Conservation (phyloP, 30 jellyfish, hydroid and myxozoan genomes). For the Rhopilema esculentum region DNA sequence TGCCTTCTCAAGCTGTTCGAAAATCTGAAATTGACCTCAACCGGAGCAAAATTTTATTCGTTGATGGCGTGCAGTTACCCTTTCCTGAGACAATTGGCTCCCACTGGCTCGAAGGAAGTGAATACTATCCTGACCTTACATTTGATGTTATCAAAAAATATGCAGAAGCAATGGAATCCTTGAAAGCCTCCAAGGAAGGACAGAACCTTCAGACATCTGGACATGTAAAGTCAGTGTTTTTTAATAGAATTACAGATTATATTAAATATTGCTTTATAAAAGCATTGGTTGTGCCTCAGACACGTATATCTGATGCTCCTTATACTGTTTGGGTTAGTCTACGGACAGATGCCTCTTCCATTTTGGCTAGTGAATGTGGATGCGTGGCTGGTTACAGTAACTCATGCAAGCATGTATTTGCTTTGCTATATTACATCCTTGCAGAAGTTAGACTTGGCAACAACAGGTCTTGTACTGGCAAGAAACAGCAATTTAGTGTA, state of each 20-base stretch:
- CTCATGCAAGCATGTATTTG: conserved; percentile 27
- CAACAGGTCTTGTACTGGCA: conserved; percentile 41
- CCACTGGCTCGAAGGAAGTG: conserved; percentile 41
- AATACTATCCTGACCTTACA: conserved; percentile 31
- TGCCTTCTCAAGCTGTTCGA: conserved; percentile 43
- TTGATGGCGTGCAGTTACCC: conserved; percentile 37
- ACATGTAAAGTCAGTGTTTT: conserved; percentile 28
- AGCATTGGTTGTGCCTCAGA: conserved; percentile 52
- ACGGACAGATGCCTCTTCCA: conserved; percentile 28
- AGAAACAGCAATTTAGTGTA: conserved; percentile 42
- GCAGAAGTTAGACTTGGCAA: conserved; percentile 22
- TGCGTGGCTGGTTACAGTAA: conserved; percentile 40
- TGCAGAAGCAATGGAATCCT: conserved; percentile 24
- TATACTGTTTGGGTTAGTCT: conserved; percentile 61
- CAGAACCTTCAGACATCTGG: conserved; percentile 41
- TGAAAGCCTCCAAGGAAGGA: conserved; percentile 63
- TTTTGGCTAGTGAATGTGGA: conserved; percentile 43
- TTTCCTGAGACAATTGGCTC: conserved; percentile 28
- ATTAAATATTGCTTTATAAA: conserved; percentile 45
- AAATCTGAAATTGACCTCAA: conserved; percentile 19
- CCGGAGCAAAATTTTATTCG: conserved; percentile 22
- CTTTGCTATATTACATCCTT: conserved; percentile 22
- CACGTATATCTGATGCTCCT: conserved; percentile 36
- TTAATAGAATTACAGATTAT: conserved; percentile 10
- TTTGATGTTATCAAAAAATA: conserved; percentile 1